Evolutionary conservation across 2,888 invertebrate genomes (phyloP).

Genomic region (Pristionchus maxplancki): DNA sequence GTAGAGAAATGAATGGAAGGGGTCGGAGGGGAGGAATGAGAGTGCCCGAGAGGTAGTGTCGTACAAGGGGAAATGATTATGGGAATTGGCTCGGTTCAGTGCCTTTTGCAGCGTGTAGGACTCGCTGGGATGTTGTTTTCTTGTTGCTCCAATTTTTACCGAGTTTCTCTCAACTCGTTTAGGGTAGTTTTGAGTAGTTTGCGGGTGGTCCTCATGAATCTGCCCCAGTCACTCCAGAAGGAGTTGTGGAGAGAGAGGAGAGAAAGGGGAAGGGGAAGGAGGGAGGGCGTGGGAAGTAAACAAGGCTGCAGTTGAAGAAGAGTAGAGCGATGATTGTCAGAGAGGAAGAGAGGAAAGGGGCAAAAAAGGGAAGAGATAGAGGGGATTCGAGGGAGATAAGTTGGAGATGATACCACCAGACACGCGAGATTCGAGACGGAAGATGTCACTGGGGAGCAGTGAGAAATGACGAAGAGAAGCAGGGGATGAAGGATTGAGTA

Average conservation of each 20-base stretch:
- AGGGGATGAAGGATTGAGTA: neutral
- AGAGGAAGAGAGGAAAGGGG: constrained; percentile 2
- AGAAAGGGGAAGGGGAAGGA: too few species aligned
- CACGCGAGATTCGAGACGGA: neutral
- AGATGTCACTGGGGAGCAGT: constrained; percentile 16
- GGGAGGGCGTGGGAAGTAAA: constrained; percentile 33
- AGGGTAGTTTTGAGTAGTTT: neutral
- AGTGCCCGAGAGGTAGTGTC: neutral
- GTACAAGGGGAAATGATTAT: neutral
- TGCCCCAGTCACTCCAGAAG: neutral
- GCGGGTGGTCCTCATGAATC: constrained; percentile 24
- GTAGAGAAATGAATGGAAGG: neutral
- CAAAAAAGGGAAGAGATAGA: constrained; percentile 31
- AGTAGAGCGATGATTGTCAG: constrained; percentile 24
- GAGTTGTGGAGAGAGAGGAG: neutral
- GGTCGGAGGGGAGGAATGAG: neutral
- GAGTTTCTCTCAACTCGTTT: neutral
- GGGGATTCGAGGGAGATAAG: constrained; percentile 12
- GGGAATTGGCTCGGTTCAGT: constrained; percentile 31
- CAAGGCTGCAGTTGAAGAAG: constrained; percentile 13
- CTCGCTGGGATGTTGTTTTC: neutral
- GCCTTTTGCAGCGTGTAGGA: neutral
- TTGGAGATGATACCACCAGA: constrained; percentile 33
- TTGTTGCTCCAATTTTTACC: neutral
- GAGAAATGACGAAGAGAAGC: neutral